Base-by-base conservation (phyloP, 2,888 invertebrate species). In the Pollenia griseotomentosa region DNA sequence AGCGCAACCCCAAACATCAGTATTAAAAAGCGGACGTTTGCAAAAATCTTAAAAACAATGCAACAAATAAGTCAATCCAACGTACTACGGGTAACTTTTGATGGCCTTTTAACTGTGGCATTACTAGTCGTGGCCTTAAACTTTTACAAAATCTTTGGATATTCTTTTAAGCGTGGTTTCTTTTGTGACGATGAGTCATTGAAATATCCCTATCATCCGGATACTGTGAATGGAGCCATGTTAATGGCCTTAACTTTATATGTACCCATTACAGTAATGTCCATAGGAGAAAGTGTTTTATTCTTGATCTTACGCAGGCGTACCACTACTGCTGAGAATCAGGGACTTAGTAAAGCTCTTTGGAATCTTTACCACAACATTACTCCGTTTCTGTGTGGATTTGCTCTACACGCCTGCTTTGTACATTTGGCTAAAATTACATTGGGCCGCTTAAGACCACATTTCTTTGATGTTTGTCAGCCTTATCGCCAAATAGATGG, bases 391-490 rank as follows among this genome's bases (percentile, higher is more conserved):
- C 11, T 92, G 0, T 88, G 82, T 51, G 74, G 75, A 14, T 82
- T 68, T 75, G 74, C 75, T 2, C 14, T 82, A n/a, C 75, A 82
- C 0, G 68, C 44, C 19, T 61, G 12, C 2, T 70, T 75, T 0
- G 85, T 85, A 6, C 74, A 73, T 12, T n/a, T 90, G 42, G 89
- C 88, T 12, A 91, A 91, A 85, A 79, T 81, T 1, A 75, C 88
- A 0, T 65, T 92, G 12, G 91, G 92, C 0, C 87, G 91, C 14
- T 81, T 92, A 53, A 88, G 92, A 5, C 91, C 91, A 0, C 90
- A 91, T 33, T 92, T 92, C 71, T 89, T 91, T 57, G 89, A 85
- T 0, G 88, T 91, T 2, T 91, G 91, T 19, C 83, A 78, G 5
- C 92, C 91, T 0, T 44, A 80, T 68, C 85, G 90, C 0, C 8